Percentiles rank a stretch among this genome's conserved stretches.
Conservation (phyloP, 1,140 invertebrate genomes). For the Archivesica marissinica region DNA sequence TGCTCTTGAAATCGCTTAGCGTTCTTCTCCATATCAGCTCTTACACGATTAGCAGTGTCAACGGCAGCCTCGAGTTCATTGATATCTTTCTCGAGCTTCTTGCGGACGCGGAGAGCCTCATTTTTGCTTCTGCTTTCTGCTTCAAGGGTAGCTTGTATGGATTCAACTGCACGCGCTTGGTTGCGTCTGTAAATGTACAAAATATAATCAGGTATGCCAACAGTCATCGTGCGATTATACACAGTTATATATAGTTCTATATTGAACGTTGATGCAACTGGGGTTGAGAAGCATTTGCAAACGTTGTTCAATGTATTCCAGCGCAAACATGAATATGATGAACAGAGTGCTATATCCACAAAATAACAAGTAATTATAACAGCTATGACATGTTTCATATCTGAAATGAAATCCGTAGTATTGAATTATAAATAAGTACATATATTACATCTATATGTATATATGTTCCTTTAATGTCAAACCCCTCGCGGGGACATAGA, state of each 20-base stretch:
- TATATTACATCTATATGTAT: neutral
- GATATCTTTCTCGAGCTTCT: slow-evolving; percentile 99
- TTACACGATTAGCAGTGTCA: slow-evolving; percentile 89
- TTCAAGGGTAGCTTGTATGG: slow-evolving; percentile 99
- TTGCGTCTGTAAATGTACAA: slow-evolving; percentile 91
- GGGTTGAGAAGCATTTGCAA: neutral
- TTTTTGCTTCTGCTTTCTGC: slow-evolving; percentile 99
- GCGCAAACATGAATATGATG: too few relatives aligned
- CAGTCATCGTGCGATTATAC: neutral
- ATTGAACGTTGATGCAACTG: neutral
- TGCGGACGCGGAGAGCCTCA: slow-evolving; percentile 99
- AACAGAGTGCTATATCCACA: too few relatives aligned
- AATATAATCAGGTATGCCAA: neutral
- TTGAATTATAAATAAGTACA: neutral
- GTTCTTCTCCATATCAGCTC: slow-evolving; percentile 99
- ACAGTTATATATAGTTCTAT: neutral
- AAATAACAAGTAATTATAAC: too few relatives aligned
- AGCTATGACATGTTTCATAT: neutral
- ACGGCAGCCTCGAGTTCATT: slow-evolving; percentile 99
- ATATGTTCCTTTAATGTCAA: too few relatives aligned
- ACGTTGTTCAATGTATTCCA: neutral
- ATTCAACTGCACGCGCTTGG: slow-evolving; percentile 98
- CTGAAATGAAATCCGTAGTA: neutral
- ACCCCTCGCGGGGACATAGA: neutral
- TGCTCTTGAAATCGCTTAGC: slow-evolving; percentile 98